Percentiles rank a stretch among this genome's conserved stretches.
Conservation (phyloP, 2,797 vertebrate species). For the Garrulus glandarius region DNA sequence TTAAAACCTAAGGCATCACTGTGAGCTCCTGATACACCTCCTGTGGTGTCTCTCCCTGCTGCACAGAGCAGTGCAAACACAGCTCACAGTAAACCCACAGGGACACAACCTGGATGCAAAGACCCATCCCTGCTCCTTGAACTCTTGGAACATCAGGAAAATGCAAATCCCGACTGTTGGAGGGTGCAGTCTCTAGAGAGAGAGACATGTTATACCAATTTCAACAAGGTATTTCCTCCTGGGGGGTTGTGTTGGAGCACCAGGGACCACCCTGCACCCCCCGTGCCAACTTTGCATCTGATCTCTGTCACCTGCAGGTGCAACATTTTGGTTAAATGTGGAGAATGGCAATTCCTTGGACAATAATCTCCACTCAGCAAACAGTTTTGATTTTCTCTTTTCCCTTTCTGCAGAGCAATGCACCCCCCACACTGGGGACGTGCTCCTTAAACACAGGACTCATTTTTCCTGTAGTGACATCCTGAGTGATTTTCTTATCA, state of each 20-base stretch:
- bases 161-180: not conserved
- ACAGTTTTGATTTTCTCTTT: not conserved
- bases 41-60: not conserved
- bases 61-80: not conserved
- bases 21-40: not conserved
- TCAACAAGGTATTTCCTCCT: not conserved
- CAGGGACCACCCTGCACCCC: not conserved
- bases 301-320: not conserved
- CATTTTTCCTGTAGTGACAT: not conserved
- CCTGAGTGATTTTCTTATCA: slow-evolving; percentile 24
- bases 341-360: not conserved
- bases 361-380: not conserved
- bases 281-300: not conserved
- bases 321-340: not conserved
- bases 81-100: not conserved
- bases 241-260: accelerated
- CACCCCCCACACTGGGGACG: no score
- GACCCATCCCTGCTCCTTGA: not conserved
- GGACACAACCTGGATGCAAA: not conserved
- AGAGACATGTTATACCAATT: not conserved
- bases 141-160: not conserved
- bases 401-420: not conserved
- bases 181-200: slow-evolving; percentile 3
- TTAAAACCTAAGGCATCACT: no score
- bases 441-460: not conserved